A percentile compares a stretch with the other conserved stretches of the same genome.
phyloP scores from a whole-genome alignment of 2,888 invertebrate genomes.

The Tenthredo scrophulariae region DNA sequence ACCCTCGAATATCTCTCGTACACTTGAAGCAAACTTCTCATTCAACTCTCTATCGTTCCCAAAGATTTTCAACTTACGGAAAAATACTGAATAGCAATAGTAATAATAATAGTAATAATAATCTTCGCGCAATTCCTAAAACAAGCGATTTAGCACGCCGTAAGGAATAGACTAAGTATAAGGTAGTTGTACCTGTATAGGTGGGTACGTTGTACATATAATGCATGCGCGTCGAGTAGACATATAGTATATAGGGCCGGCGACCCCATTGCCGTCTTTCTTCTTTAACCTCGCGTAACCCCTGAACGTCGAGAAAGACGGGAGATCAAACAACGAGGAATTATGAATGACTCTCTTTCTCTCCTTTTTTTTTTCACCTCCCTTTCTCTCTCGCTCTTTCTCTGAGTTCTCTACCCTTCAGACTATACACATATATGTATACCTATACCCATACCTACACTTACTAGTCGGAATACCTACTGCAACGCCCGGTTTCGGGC shows the following conservation, averaged over 20 bases:
- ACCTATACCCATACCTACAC: neutral
- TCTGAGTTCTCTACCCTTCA: neutral
- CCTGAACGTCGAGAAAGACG: constrained; percentile 39
- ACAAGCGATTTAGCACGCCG: constrained; percentile 52
- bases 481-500: neutral
- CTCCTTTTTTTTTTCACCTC: constrained; percentile 50
- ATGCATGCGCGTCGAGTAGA: constrained; percentile 51
- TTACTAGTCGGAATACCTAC: neutral
- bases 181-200: neutral
- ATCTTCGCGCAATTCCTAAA: neutral
- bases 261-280: constrained; percentile 47
- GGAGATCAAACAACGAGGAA: constrained; percentile 50
- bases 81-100: neutral
- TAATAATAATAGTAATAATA: neutral
- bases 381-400: constrained; percentile 47
- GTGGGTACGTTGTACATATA: constrained; percentile 52
- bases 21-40: neutral
- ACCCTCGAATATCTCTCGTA: neutral
- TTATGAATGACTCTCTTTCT: constrained; percentile 58
- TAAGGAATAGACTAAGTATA: constrained; percentile 54
- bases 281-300: constrained; percentile 48
- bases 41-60: neutral
- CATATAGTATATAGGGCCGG: constrained; percentile 12
- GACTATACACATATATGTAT: neutral
- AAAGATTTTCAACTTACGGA: neutral